Evolutionary conservation across 1,140 invertebrate genomes (phyloP).

Genomic region (Drosophila arawakana): DNA sequence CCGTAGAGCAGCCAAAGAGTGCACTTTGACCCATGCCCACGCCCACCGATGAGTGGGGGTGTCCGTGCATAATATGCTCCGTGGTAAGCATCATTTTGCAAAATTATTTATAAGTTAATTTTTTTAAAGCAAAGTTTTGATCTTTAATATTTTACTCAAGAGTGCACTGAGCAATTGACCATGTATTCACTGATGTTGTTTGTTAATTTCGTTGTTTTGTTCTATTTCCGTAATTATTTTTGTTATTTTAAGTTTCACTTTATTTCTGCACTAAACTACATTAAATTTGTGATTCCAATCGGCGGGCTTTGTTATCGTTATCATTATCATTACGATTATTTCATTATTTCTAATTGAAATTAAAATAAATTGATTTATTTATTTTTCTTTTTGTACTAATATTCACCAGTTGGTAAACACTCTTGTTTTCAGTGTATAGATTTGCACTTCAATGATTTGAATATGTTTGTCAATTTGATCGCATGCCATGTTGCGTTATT

Average conservation of each 20-base stretch:
- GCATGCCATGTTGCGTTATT: not conserved
- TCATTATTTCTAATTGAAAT: conserved; percentile 9
- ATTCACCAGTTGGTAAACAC: conserved; percentile 7
- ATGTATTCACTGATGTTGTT: not conserved
- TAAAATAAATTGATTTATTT: not conserved
- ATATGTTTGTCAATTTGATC: not conserved
- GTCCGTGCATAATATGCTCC: conserved; percentile 83
- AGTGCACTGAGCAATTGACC: conserved; percentile 2
- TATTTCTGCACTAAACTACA: conserved; percentile 27
- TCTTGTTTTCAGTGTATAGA: not conserved
- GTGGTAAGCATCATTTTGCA: conserved; percentile 78
- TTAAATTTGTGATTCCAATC: conserved; percentile 28
- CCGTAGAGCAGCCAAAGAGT: conserved; percentile 90
- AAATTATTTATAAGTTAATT: not conserved
- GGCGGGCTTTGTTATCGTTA: conserved; percentile 34
- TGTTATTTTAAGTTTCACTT: conserved; percentile 12
- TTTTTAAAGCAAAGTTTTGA: not conserved
- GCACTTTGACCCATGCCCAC: conserved; percentile 85
- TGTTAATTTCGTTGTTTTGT: conserved; percentile 16
- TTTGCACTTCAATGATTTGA: conserved; percentile 12
- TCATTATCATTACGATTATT: not conserved
- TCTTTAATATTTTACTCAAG: not conserved
- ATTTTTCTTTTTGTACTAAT: conserved; percentile 16
- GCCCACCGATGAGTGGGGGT: conserved; percentile 84
- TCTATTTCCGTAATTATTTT: conserved; percentile 10